Conservation (phyloP, 2,888 invertebrate genomes). For the Cordylochernes scorpioides region DNA sequence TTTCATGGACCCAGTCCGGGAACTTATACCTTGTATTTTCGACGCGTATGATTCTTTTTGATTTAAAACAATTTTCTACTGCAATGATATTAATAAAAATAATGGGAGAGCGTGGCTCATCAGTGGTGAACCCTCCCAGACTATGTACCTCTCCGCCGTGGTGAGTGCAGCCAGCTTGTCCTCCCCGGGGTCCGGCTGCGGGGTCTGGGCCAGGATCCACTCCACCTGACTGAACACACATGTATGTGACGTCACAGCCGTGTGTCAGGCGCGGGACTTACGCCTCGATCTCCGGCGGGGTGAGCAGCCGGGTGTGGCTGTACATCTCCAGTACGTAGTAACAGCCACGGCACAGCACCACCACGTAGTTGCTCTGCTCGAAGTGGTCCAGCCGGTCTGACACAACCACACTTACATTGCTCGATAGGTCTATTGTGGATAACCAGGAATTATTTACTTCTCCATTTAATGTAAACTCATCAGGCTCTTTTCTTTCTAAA, state of each 20-base stretch:
- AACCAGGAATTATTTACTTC: no score
- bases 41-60: no score
- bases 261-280: no score
- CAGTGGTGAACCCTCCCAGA: neutral
- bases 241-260: conserved; percentile 4
- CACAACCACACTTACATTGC: no score
- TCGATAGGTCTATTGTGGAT: no score
- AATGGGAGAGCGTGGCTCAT: no score
- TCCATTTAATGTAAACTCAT: no score
- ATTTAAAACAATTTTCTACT: no score
- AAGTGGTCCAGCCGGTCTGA: conserved; percentile 61
- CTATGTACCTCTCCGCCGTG: conserved; percentile 41
- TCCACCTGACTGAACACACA: conserved; percentile 36
- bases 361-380: conserved; percentile 67
- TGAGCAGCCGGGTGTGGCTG: conserved; percentile 48
- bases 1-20: no score
- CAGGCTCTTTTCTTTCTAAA: no score
- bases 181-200: conserved; percentile 49
- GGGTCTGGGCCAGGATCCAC: conserved; percentile 45
- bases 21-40: no score
- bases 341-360: conserved; percentile 70
- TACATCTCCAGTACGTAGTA: conserved; percentile 84
- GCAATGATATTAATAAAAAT: no score
- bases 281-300: conserved; percentile 72
- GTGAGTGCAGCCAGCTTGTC: conserved; percentile 68